A percentile compares a stretch with the other conserved stretches of the same genome.
These are phyloP conservation scores for Melanotaenia nigrans DNA, from an alignment of 2,797 vertebrate genomes.

Conservation along the genomic window DNA sequence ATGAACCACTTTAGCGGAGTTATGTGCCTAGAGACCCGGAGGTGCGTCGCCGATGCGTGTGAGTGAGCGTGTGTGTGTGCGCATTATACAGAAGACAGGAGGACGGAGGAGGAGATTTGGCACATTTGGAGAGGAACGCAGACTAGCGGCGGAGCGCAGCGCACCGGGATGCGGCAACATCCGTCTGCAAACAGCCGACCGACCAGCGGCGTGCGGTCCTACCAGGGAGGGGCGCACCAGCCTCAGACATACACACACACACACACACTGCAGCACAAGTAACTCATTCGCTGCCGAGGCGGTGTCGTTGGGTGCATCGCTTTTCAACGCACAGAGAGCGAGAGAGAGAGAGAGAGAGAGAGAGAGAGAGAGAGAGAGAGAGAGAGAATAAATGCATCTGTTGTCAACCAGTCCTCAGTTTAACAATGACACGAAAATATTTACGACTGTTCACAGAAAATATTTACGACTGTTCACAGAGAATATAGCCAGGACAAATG, in stretches of 20 bases:
- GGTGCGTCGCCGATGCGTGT: slow-evolving; percentile 42
- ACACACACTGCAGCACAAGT: slow-evolving; percentile 72
- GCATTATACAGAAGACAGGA: slow-evolving; percentile 47
- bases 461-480: neutral
- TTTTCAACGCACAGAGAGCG: slow-evolving; percentile 22
- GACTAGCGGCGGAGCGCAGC: slow-evolving; percentile 61
- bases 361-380: neutral
- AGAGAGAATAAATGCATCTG: neutral
- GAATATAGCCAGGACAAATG: neutral
- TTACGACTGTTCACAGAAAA: neutral
- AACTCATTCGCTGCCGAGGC: slow-evolving; percentile 72
- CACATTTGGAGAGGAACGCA: slow-evolving; percentile 64
- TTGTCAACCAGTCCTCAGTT: neutral
- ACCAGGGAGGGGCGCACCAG: slow-evolving; percentile 71
- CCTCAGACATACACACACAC: slow-evolving; percentile 34
- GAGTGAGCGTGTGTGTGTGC: slow-evolving; percentile 19
- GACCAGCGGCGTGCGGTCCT: slow-evolving; percentile 56
- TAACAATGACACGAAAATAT: neutral
- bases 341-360: neutral
- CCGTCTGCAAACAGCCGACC: slow-evolving; percentile 69
- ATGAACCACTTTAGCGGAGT: slow-evolving; percentile 56
- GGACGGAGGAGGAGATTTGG: slow-evolving; percentile 68
- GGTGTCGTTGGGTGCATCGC: slow-evolving; percentile 30
- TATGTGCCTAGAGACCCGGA: slow-evolving; percentile 52
- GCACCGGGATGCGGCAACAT: slow-evolving; percentile 76